These are phyloP conservation scores for Silurus asotus DNA, from an alignment of 2,113 vertebrate genomes.

Conservation along the genomic window DNA sequence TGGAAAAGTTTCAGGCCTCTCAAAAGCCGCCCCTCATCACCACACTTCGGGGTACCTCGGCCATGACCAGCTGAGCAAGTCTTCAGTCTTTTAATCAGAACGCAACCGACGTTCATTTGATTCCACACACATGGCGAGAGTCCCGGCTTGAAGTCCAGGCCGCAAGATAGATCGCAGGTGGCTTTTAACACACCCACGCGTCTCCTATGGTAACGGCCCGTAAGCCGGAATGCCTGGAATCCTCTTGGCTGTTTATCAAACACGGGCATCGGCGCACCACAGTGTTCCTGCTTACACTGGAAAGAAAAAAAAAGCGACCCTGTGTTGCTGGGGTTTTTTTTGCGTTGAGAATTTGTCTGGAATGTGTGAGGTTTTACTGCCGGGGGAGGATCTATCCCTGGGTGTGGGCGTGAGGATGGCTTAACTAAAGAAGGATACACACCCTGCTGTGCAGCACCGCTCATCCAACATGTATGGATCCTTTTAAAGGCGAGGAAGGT, in stretches of 20 bases:
- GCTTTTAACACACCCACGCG: neutral
- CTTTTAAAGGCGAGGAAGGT: neutral
- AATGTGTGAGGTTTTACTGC: neutral
- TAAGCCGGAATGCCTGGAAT: conserved; percentile 33
- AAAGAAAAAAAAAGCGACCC: neutral
- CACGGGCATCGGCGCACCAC: neutral
- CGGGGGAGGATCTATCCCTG: neutral
- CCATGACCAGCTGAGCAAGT: neutral
- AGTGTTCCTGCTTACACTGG: neutral
- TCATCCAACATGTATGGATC: neutral
- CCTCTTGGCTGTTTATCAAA: conserved; percentile 27
- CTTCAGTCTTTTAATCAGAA: neutral
- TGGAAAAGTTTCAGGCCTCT: too few species aligned
- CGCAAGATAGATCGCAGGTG: neutral
- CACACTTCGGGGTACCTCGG: neutral
- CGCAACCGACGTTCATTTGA: neutral
- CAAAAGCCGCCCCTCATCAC: too few species aligned
- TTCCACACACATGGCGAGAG: neutral
- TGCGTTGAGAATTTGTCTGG: conserved; percentile 21
- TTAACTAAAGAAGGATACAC: neutral
- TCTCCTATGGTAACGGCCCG: neutral
- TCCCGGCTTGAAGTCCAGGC: neutral
- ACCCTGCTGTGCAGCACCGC: neutral
- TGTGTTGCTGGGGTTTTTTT: neutral
- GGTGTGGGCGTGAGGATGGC: neutral